These are phyloP conservation scores for Intellagama lesueurii DNA, from an alignment of 2,797 vertebrate genomes.

Conservation along the genomic window DNA sequence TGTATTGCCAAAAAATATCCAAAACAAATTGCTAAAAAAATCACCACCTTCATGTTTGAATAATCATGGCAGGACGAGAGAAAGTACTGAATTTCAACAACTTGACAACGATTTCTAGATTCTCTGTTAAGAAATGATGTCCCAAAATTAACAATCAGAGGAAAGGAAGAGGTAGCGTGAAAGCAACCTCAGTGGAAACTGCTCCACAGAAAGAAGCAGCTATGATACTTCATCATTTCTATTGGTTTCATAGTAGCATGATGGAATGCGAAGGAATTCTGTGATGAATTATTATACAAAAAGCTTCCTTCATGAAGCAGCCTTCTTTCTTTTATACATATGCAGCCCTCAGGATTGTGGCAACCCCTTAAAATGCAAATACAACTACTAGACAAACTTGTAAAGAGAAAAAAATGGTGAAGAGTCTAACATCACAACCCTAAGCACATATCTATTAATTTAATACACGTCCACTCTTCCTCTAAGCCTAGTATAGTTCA, in stretches of 20 bases:
- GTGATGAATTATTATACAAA: not conserved
- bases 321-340: not conserved
- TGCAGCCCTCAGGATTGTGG: not conserved
- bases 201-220: no score
- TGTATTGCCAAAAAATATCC: no score
- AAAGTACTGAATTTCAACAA: no score
- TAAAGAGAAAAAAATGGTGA: not conserved
- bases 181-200: no score
- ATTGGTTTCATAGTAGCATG: no score
- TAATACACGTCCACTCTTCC: not conserved
- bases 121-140: no score
- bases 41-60: not conserved
- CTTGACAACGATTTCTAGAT: no score
- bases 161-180: no score
- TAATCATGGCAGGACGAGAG: not conserved
- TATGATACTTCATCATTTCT: no score
- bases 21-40: not conserved
- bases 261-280: no score
- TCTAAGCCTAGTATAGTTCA: not conserved
- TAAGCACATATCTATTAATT: not conserved
- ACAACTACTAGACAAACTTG: not conserved
- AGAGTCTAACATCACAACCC: not conserved
- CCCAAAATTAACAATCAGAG: no score
- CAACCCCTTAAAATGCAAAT: not conserved
- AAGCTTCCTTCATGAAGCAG: not conserved